Evolutionary conservation across 2,888 invertebrate species (phyloP), one percentile per base, ranked within the genome.

Genomic region (Pediacus dermestoides): DNA sequence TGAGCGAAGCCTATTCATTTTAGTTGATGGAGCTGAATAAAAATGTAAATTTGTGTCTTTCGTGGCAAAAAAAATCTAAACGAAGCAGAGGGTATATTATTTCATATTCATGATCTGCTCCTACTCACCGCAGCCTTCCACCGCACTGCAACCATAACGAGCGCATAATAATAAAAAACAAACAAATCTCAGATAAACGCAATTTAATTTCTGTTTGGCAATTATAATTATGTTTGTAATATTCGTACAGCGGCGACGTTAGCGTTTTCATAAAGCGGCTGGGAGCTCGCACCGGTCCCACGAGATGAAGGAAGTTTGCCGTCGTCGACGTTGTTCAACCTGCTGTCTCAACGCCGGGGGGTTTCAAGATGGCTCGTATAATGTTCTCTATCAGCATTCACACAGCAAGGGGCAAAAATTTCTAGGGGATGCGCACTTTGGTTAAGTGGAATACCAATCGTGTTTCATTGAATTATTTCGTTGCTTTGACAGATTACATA

Each of bases 191-290:
- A 9, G 12, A 13, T 16, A 27, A 21, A 34, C 26, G 21, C 46
- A 43, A 44, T 48, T 50, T 47, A 48, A 53, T 42, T 42, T 39
- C 37, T 31, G 39, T 44, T 44, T 30, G 42, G 27, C 44, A 45
- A 52, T 49, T 46, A 47, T 42, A 50, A 52, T 53, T 53, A 44
- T 44, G 46, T 43, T 48, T 49, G 44, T 42, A 41, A 48, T 53
- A 50, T 50, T 50, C 50, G 45, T 35, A 34, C 21, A n/a, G 6
- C n/a, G 6, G 21, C n/a, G 39, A 35, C 43, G 39, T 42, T 42
- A 35, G 37, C 42, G 39, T 36, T 47, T 44, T 42, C 40, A 42
- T 38, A 42, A 44, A 44, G 31, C 40, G 40, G 13, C 25, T 31
- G 26, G 22, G 27, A 34, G 36, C 31, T 18, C n/a, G 21, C 21